Evolutionary conservation across 92 coral and sea anemone species (phyloP), one percentile per base, ranked within the genome.

Genomic region (Galaxea fascicularis): DNA sequence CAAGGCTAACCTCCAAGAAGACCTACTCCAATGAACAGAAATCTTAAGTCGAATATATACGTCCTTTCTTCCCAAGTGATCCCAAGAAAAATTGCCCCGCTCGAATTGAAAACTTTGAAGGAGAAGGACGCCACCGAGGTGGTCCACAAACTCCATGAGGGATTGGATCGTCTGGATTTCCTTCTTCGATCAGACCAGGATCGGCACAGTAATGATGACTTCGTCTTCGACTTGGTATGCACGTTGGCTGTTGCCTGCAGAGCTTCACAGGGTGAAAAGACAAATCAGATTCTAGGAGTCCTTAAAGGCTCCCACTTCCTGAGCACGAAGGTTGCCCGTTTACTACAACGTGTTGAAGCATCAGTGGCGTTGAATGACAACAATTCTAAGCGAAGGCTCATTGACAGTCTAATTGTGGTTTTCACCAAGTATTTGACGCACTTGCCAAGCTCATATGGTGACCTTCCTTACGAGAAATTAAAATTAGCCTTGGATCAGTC

Each of bases 391-490:
- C 39, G 24, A 44, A 45, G 29, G 12, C 64, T 78, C 30, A 57
- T 90, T 35, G 20, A 28, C 6, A 78, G 73, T 28, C 18, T 86
- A 41, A 59, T 90, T 22, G 39, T 4, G 47, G 53, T 90, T 22
- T 90, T 80, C 73, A 46, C 16, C 28, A 60, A 39, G 56, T 90
- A 80, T 71, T 66, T 90, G 47, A 82, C 78, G 44, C 87, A 58
- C 73, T 51, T 90, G 14, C 90, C 90, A 0, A 90, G 88, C 41
- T 87, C 90, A 4, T 90, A 57, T 76, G 82, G 62, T 76, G 93
- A 90, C 65, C 30, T 82, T 11, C 93, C 93, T 10, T 77, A 86
- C 46, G 88, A 75, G 21, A 75, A 86, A 75, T 28, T 90, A 53
- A 82, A 86, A 52, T 63, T 22, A 20, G 54, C 87, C 46, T 12